These are phyloP conservation scores for Eupeodes corollae DNA, from an alignment of 1,140 invertebrate genomes.

Conservation along the genomic window DNA sequence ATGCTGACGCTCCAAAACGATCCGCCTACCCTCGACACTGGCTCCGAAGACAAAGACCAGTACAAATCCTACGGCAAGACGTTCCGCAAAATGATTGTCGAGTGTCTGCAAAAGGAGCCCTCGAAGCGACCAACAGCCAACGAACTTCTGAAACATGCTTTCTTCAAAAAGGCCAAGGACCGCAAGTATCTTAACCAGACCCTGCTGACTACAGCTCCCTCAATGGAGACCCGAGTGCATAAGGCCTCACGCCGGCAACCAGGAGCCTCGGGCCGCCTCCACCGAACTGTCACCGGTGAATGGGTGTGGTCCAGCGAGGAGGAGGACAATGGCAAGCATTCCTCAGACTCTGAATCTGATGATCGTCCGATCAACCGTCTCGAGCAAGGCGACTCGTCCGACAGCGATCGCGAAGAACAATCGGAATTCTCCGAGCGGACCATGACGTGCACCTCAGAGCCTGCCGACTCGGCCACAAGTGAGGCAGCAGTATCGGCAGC, in stretches of 20 bases:
- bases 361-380: conserved; percentile 46
- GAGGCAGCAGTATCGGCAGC: background rate
- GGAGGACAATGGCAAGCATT: conserved; percentile 40
- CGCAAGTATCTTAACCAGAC: conserved; percentile 88
- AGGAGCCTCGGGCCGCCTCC: conserved; percentile 80
- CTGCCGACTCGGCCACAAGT: background rate
- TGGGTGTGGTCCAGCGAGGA: conserved; percentile 95
- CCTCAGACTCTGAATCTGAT: conserved; percentile 35
- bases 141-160: conserved; percentile 95
- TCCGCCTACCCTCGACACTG: conserved; percentile 89
- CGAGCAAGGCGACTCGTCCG: conserved; percentile 44
- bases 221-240: conserved; percentile 76
- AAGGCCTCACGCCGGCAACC: conserved; percentile 78
- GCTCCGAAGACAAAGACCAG: conserved; percentile 92
- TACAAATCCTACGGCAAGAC: conserved; percentile 97
- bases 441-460: conserved; percentile 1
- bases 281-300: conserved; percentile 89
- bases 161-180: conserved; percentile 99
- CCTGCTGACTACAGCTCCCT: conserved; percentile 74
- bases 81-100: conserved; percentile 89
- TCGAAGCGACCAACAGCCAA: conserved; percentile 89
- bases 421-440: conserved; percentile 19
- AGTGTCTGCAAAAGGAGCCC: conserved; percentile 92
- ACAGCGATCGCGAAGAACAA: conserved; percentile 42
- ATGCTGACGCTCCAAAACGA: conserved; percentile 98